Conservation (phyloP, 2,888 invertebrate genomes). For the Agonopterix heracliana region DNA sequence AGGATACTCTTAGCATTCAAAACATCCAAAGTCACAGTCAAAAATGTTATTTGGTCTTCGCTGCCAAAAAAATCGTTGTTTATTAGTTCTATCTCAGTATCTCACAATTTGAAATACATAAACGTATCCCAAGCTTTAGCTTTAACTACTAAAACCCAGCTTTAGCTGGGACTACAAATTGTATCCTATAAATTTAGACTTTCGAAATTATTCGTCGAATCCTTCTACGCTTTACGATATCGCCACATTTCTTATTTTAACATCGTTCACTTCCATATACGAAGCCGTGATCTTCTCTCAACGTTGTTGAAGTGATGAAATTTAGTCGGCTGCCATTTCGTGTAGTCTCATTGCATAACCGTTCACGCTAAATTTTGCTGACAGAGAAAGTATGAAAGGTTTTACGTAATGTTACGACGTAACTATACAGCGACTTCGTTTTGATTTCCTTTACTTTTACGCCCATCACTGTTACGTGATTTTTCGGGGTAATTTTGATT, state of each 20-base stretch:
- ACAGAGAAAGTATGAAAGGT: slow-evolving; percentile 76
- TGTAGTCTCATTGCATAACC: slow-evolving; percentile 50
- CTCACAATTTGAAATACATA: too few species aligned
- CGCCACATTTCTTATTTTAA: slow-evolving; percentile 55
- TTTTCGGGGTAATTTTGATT: slow-evolving; percentile 48
- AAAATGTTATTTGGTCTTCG: too few species aligned
- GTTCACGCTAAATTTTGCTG: slow-evolving; percentile 73
- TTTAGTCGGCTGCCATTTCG: slow-evolving; percentile 71
- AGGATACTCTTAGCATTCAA: too few species aligned
- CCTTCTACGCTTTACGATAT: slow-evolving; percentile 8
- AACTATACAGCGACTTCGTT: slow-evolving; percentile 65
- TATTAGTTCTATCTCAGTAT: too few species aligned
- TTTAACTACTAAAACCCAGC: too few species aligned
- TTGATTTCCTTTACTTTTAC: slow-evolving; percentile 73
- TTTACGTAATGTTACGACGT: slow-evolving; percentile 67
- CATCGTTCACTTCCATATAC: slow-evolving; percentile 50
- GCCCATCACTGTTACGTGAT: slow-evolving; percentile 65
- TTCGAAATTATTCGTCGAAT: too few species aligned
- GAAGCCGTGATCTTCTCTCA: slow-evolving; percentile 57
- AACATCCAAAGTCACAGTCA: too few species aligned
- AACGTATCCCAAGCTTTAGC: too few species aligned
- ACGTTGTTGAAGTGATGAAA: slow-evolving; percentile 66
- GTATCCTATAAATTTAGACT: too few species aligned
- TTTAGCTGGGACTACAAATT: too few species aligned
- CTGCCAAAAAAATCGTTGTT: too few species aligned